Evolutionary conservation across 2,797 vertebrate species (phyloP).

Genomic region (Hephaestus fuliginosus): DNA sequence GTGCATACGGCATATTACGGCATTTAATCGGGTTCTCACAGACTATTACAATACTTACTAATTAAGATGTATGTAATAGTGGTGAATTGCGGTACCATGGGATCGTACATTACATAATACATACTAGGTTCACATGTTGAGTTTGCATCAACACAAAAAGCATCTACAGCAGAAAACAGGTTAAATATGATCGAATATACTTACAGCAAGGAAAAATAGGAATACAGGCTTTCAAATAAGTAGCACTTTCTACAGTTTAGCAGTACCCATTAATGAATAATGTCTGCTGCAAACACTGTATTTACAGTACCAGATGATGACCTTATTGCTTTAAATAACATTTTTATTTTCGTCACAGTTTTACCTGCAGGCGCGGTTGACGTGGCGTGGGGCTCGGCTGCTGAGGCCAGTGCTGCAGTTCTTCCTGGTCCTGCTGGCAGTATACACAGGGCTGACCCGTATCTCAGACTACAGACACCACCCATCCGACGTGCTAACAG

Average conservation of each 20-base stretch:
- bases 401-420: constrained; percentile 80
- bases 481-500: constrained; percentile 76
- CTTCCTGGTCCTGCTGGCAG: constrained; percentile 79
- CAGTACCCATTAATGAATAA: not conserved
- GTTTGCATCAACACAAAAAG: too few species aligned
- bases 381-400: constrained; percentile 78
- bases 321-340: not conserved
- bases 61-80: not conserved
- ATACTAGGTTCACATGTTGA: too few species aligned
- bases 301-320: not conserved
- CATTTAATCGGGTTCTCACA: not conserved
- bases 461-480: constrained; percentile 85
- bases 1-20: constrained; percentile 16
- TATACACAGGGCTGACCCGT: constrained; percentile 83
- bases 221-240: not conserved
- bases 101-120: too few species aligned
- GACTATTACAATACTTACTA: not conserved
- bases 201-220: too few species aligned
- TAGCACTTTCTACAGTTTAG: not conserved
- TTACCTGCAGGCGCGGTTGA: constrained; percentile 82
- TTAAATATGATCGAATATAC: too few species aligned
- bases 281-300: not conserved
- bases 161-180: too few species aligned
- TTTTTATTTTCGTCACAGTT: constrained; percentile 70
- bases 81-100: too few species aligned